A percentile compares a stretch with the other conserved stretches of the same genome.
phyloP scores from a whole-genome alignment of 37 sponge, comb jelly and placozoan species.

The Cladorhizidae sp. region DNA sequence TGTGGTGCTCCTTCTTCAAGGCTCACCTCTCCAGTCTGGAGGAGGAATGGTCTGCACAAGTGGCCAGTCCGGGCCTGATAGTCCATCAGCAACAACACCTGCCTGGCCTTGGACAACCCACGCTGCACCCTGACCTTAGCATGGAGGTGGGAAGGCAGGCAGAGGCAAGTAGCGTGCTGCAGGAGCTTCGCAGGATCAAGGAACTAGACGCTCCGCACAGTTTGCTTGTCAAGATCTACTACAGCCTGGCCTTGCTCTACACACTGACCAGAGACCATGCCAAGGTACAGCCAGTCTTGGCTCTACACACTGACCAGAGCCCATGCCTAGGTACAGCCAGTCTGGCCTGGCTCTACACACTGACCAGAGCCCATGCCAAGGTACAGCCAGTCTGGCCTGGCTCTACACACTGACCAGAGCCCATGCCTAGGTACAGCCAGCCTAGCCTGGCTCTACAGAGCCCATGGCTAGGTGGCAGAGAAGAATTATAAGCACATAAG shows the following conservation, averaged over 20 bases:
- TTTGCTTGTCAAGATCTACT: slow-evolving; percentile 46
- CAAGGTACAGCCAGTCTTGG: slow-evolving; percentile 69
- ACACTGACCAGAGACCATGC: slow-evolving; percentile 26
- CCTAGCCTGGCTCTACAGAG: slow-evolving; percentile 56
- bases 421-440: no score
- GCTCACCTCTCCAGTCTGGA: not conserved
- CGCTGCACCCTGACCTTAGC: not conserved
- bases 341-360: slow-evolving; percentile 49
- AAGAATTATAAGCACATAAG: no score
- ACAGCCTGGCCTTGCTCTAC: slow-evolving; percentile 65
- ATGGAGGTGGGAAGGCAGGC: slow-evolving; percentile 58
- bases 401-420: no score
- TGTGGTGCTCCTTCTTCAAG: slow-evolving; percentile 18
- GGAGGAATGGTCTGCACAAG: not conserved
- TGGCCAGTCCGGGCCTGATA: not conserved
- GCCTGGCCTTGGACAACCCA: not conserved
- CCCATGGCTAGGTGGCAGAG: slow-evolving; percentile 62
- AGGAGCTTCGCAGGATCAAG: slow-evolving; percentile 44
- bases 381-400: no score
- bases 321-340: no score
- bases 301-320: no score
- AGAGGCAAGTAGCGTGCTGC: slow-evolving; percentile 64
- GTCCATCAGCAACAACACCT: not conserved
- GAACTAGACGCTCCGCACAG: slow-evolving; percentile 31
- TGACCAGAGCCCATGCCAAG: slow-evolving; percentile 47